Conservation (phyloP, 2,888 invertebrate genomes). For the Serrognathus titanus region DNA sequence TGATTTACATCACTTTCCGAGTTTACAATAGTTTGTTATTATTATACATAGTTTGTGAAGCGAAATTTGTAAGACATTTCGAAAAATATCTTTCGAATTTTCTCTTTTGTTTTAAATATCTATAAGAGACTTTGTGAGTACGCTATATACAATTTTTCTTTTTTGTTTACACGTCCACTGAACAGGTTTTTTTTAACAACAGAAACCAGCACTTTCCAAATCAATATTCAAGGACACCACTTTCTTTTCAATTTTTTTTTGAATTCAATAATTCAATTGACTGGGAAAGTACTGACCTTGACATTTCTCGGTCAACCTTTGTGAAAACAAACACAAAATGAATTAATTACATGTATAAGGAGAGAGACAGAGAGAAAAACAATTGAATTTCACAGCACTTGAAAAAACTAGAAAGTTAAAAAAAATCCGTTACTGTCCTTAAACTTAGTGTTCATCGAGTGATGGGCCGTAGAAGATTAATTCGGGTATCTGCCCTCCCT, state of each 20-base stretch:
- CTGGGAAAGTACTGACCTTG: too few species aligned
- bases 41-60: slow-evolving; percentile 20
- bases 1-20: too few species aligned
- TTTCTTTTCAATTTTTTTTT: too few species aligned
- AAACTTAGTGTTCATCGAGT: slow-evolving; percentile 45
- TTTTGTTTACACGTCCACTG: too few species aligned
- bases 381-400: slow-evolving; percentile 32
- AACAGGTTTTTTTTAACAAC: too few species aligned
- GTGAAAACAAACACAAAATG: not conserved
- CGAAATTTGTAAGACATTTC: slow-evolving; percentile 34
- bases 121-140: not conserved
- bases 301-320: too few species aligned
- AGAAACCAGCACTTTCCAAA: too few species aligned
- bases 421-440: not conserved
- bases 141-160: too few species aligned
- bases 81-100: slow-evolving; percentile 31
- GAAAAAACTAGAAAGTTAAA: slow-evolving; percentile 16
- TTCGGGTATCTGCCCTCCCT: slow-evolving; percentile 97
- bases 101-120: not conserved
- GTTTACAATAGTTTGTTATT: slow-evolving; percentile 5
- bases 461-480: slow-evolving; percentile 91
- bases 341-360: slow-evolving; percentile 17
- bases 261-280: too few species aligned
- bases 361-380: slow-evolving; percentile 21
- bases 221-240: too few species aligned